Base-by-base conservation (phyloP, 1,140 invertebrate genomes). In the Homarus americanus region DNA sequence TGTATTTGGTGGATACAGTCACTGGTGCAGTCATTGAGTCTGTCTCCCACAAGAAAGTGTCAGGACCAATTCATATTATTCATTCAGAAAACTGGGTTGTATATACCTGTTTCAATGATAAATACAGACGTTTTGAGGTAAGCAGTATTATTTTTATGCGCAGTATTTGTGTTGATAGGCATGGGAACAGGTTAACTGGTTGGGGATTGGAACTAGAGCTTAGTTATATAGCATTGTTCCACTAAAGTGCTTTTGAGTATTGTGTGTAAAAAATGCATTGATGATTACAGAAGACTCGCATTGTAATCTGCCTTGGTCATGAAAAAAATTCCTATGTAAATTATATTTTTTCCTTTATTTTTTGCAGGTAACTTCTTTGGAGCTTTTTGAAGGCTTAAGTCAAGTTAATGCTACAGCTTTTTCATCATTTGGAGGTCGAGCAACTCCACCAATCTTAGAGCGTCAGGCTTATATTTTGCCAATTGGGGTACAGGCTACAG, bases 21-120 rank as follows among this genome's bases (percentile, higher is more conserved):
- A 98, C 97, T 49, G 99, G 96, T 40, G 93, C 94, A 89, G 93
- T 96, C 44, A 93, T 96, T 28, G 95, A 95, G 93, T 95, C 95
- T 89, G 94, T 94, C 32, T 94, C 94, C 32, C 94, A 95, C 89
- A 92, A 94, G 76, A 93, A 94, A 76, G 93, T 97, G 49, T 95
- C 96, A 72, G 96, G 97, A 10, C 97, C 98, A 15, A 95, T 99
- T 72, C 96, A 98, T 93, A 95, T 99, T 79, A 97, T 99, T 40
- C 98, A 99, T 95, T 98, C 98, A 0, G 99, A 99, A 95, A 99
- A 99, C 95, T 99, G 98, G 97, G 93, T 99, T 34, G 97, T 99
- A 78, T 99, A 99, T 94, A 96, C 97, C 80, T 99, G 97, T 94
- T 99, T 97, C 94, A 99, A 98, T 95, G 98, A 99, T 92, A 99